Evolutionary conservation across 2,113 vertebrate species (phyloP).

Genomic region (Azemiops feae): DNA sequence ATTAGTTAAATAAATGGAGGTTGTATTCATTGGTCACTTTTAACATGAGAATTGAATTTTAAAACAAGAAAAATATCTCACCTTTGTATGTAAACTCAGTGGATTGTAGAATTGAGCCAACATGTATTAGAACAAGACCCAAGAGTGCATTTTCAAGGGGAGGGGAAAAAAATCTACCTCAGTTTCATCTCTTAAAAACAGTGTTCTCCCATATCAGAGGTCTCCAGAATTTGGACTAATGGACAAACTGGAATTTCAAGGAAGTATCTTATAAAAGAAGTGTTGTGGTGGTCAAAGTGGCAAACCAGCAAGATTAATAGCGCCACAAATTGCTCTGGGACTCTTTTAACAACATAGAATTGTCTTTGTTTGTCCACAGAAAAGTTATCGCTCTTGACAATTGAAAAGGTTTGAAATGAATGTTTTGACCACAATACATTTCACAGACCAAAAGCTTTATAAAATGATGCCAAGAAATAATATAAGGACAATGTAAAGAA

Average conservation of each 20-base stretch:
- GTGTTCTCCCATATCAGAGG: neutral
- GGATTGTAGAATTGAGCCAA: neutral
- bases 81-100: neutral
- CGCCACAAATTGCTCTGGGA: neutral
- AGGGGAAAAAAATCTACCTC: neutral
- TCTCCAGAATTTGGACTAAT: neutral
- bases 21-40: neutral
- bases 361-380: neutral
- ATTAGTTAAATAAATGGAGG: neutral
- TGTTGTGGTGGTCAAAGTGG: neutral
- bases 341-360: neutral
- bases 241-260: neutral
- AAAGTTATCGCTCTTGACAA: neutral
- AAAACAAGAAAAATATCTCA: neutral
- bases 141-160: neutral
- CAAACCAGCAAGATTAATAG: neutral
- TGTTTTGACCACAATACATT: neutral
- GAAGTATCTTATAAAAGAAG: neutral
- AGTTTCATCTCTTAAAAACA: neutral
- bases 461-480: neutral
- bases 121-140: neutral
- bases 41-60: neutral
- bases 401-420: neutral
- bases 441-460: neutral
- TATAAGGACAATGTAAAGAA: neutral